Evolutionary conservation across 2,888 invertebrate genomes (phyloP).

Genomic region (Timema podura): DNA sequence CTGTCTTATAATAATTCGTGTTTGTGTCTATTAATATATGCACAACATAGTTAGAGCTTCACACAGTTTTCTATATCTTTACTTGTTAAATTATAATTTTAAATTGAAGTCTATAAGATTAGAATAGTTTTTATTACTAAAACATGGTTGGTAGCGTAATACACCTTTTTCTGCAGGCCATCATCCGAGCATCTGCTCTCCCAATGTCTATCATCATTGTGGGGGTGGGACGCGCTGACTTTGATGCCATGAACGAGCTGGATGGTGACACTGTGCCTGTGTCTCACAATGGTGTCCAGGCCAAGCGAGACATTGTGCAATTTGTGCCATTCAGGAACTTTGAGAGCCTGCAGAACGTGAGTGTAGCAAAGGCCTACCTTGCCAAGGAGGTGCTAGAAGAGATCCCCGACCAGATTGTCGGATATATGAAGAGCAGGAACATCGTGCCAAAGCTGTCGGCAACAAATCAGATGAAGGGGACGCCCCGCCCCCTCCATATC

Average conservation of each 20-base stretch:
- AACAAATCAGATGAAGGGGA: neutral
- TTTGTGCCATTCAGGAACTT: slow-evolving; percentile 46
- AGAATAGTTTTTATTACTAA: neutral
- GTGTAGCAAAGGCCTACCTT: slow-evolving; percentile 39
- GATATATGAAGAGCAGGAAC: slow-evolving; percentile 46
- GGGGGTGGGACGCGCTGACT: slow-evolving; percentile 59
- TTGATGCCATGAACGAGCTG: slow-evolving; percentile 56
- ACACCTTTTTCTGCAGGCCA: slow-evolving; percentile 40
- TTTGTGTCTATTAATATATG: too few relatives aligned
- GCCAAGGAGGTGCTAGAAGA: slow-evolving; percentile 56
- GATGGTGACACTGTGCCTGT: slow-evolving; percentile 51
- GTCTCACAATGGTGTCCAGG: slow-evolving; percentile 42
- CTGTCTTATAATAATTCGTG: too few relatives aligned
- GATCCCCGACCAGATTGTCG: slow-evolving; percentile 50
- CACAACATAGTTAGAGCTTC: too few relatives aligned
- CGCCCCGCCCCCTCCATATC: too few relatives aligned
- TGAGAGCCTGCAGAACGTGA: slow-evolving; percentile 37
- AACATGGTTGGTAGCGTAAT: neutral
- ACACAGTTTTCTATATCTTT: too few relatives aligned
- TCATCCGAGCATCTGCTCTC: slow-evolving; percentile 50
- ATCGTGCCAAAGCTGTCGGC: slow-evolving; percentile 33
- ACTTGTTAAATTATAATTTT: too few relatives aligned
- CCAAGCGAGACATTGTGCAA: slow-evolving; percentile 57
- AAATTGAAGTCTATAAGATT: neutral
- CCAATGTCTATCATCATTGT: slow-evolving; percentile 60